A percentile compares a stretch with the other conserved stretches of the same genome.
phyloP scores from a whole-genome alignment of 2,888 invertebrate species.

The Patella pellucida region DNA sequence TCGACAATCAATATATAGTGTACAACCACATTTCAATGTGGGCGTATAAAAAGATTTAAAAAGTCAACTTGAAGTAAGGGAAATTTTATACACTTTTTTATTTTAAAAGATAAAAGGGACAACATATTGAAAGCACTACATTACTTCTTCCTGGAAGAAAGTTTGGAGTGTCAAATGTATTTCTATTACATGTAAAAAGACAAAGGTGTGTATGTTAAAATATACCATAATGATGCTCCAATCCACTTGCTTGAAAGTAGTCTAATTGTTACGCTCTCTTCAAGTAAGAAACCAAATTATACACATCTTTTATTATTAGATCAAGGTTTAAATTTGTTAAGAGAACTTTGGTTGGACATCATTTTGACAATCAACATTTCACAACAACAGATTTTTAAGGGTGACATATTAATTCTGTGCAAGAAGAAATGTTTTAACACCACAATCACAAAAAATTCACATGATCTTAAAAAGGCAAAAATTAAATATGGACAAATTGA shows the following conservation, averaged over 20 bases:
- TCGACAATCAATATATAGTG: too few species aligned
- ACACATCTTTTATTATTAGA: slow-evolving; percentile 4
- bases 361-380: slow-evolving; percentile 10
- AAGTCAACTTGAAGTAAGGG: too few species aligned
- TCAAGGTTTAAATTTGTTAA: slow-evolving; percentile 10
- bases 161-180: too few species aligned
- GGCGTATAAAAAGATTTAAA: too few species aligned
- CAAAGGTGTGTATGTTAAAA: too few species aligned
- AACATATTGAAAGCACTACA: slow-evolving; percentile 51
- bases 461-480: not conserved
- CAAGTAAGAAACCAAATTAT: not conserved
- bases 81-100: slow-evolving; percentile 25
- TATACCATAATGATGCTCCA: too few species aligned
- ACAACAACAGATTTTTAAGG: slow-evolving; percentile 7
- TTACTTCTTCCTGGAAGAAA: slow-evolving; percentile 14
- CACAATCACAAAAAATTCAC: not conserved
- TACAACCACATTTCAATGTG: too few species aligned
- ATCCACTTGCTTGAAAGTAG: too few species aligned
- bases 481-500: slow-evolving; percentile 3
- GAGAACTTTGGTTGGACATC: slow-evolving; percentile 12
- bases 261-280: too few species aligned
- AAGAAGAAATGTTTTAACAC: not conserved
- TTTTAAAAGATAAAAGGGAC: slow-evolving; percentile 48
- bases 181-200: too few species aligned
- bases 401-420: slow-evolving; percentile 5